These are phyloP conservation scores for Laticauda colubrina DNA, from an alignment of 2,113 vertebrate species.

Conservation along the genomic window DNA sequence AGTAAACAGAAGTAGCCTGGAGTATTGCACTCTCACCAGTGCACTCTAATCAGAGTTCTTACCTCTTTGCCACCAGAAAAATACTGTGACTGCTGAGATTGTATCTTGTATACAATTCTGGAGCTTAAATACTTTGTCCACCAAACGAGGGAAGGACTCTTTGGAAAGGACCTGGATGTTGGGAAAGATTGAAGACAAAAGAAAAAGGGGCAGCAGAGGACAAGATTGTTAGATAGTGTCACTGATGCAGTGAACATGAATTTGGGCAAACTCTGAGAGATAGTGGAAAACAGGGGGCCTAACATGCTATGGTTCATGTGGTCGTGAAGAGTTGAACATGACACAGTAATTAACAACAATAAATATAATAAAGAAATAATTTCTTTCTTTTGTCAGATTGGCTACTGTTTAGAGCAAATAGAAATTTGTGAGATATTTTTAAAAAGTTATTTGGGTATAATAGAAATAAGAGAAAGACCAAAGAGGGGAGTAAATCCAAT, in stretches of 20 bases:
- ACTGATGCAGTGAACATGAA: not conserved
- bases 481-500: not conserved
- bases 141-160: not conserved
- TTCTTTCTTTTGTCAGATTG: not conserved
- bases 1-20: too few species aligned
- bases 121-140: not conserved
- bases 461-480: not conserved
- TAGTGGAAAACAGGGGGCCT: not conserved
- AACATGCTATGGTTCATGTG: not conserved
- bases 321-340: not conserved
- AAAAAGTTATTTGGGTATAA: not conserved
- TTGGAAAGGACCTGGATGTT: not conserved
- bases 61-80: not conserved
- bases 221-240: not conserved
- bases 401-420: not conserved
- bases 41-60: too few species aligned
- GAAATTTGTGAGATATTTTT: not conserved
- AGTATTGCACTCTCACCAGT: too few species aligned
- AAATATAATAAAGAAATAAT: not conserved
- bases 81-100: not conserved
- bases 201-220: not conserved
- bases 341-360: not conserved
- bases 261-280: not conserved
- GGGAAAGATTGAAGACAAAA: not conserved
- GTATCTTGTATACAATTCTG: not conserved